Conservation (phyloP, 2,888 invertebrate species). For the Cancer borealis region DNA sequence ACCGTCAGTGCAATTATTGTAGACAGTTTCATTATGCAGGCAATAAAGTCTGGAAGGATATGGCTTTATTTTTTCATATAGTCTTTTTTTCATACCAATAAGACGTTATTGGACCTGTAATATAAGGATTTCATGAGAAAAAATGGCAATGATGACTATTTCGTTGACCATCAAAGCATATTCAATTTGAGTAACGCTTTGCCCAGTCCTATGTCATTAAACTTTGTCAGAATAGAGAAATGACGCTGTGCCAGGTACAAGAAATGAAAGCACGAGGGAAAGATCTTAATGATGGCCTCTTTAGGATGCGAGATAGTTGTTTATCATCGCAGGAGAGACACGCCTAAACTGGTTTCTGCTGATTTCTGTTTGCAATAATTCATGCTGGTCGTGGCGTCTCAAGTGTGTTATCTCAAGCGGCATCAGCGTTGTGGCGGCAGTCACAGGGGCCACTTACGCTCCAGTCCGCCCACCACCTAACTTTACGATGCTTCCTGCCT, state of each 20-base stretch:
- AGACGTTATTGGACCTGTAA: too few species aligned
- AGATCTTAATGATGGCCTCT: neutral
- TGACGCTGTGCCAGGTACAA: neutral
- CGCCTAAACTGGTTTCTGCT: neutral
- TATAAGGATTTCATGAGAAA: too few species aligned
- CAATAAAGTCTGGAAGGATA: too few species aligned
- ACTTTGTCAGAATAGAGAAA: neutral
- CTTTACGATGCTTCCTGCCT: neutral
- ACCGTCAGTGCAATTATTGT: too few species aligned
- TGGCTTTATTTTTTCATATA: too few species aligned
- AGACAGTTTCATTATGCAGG: too few species aligned
- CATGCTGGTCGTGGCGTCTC: neutral
- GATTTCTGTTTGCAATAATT: neutral
- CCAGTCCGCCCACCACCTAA: neutral
- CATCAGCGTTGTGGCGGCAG: neutral
- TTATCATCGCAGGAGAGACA: neutral
- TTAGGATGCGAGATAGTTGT: neutral
- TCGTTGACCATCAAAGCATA: too few species aligned
- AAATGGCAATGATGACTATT: too few species aligned
- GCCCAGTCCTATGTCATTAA: too few species aligned
- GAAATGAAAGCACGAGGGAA: neutral
- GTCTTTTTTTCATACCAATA: too few species aligned
- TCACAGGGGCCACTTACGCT: neutral
- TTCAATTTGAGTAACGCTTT: too few species aligned
- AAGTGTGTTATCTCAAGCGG: neutral